Percentiles rank a stretch among this genome's conserved stretches.
These are phyloP conservation scores for Exaiptasia diaphana DNA, from an alignment of 64 coral and sea anemone species.

Conservation along the genomic window DNA sequence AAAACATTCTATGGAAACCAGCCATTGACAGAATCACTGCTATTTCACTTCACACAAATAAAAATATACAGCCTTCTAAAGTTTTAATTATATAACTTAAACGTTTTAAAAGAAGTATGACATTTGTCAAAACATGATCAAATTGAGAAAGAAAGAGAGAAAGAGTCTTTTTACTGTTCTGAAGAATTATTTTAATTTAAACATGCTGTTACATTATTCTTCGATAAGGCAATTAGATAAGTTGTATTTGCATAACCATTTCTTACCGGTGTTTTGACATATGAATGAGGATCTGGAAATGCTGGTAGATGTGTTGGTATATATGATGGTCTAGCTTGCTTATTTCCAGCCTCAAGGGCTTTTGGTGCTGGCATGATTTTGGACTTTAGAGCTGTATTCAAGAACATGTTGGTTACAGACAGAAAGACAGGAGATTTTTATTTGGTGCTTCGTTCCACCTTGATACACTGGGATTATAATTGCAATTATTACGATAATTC, in stretches of 20 bases:
- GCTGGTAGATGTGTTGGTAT: constrained; percentile 84
- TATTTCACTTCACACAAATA: too few species aligned
- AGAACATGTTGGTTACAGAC: too few species aligned
- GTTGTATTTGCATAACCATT: neutral
- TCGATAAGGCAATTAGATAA: neutral
- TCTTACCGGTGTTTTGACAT: constrained; percentile 93
- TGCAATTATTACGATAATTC: too few species aligned
- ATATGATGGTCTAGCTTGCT: constrained; percentile 72
- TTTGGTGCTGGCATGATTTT: constrained; percentile 65
- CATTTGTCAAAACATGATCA: neutral
- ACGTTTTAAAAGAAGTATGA: neutral
- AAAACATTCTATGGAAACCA: too few species aligned
- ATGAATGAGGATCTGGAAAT: constrained; percentile 95
- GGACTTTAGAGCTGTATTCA: constrained; percentile 66
- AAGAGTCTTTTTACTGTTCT: neutral
- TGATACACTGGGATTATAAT: too few species aligned
- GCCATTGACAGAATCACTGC: too few species aligned
- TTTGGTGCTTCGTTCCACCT: too few species aligned
- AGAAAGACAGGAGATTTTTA: too few species aligned
- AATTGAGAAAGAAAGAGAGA: neutral
- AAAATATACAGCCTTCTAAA: too few species aligned
- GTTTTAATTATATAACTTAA: too few species aligned
- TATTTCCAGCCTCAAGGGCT: constrained; percentile 78
- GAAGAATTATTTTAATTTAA: neutral
- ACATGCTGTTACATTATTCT: neutral